Percentiles rank a stretch among this genome's conserved stretches.
Conservation (phyloP, 2,113 vertebrate species). For the Bubo scandiacus region DNA sequence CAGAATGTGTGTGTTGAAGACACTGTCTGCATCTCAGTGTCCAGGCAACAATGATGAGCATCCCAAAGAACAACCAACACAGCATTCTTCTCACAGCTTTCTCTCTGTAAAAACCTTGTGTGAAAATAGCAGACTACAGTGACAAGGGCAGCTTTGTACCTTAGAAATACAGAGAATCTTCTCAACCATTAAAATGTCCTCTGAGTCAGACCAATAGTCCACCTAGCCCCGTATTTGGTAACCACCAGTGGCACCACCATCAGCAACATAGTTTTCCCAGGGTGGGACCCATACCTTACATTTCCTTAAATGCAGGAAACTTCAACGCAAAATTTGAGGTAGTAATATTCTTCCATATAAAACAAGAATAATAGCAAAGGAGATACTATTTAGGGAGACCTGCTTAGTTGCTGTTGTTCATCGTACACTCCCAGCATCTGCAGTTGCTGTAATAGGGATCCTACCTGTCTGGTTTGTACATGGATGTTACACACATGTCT, state of each 20-base stretch:
- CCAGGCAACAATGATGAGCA: background rate
- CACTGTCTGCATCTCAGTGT: background rate
- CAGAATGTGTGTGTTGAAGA: background rate
- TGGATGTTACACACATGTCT: background rate
- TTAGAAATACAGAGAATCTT: background rate
- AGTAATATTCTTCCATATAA: background rate
- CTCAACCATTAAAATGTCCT: background rate
- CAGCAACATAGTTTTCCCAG: background rate
- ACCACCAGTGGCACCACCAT: background rate
- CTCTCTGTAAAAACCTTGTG: background rate
- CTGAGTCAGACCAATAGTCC: background rate
- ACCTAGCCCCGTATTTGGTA: background rate
- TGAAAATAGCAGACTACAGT: background rate
- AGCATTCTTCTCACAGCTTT: background rate
- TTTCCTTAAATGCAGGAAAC: background rate
- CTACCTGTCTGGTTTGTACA: background rate
- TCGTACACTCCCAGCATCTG: background rate
- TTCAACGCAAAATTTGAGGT: background rate
- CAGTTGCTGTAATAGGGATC: background rate
- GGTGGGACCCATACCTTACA: background rate
- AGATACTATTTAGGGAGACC: background rate
- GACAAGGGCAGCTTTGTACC: background rate
- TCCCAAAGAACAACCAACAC: background rate
- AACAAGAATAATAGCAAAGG: background rate
- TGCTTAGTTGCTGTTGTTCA: background rate